Conservation (phyloP, 2,888 invertebrate species). For the Spatulosminthurus flaviceps region DNA sequence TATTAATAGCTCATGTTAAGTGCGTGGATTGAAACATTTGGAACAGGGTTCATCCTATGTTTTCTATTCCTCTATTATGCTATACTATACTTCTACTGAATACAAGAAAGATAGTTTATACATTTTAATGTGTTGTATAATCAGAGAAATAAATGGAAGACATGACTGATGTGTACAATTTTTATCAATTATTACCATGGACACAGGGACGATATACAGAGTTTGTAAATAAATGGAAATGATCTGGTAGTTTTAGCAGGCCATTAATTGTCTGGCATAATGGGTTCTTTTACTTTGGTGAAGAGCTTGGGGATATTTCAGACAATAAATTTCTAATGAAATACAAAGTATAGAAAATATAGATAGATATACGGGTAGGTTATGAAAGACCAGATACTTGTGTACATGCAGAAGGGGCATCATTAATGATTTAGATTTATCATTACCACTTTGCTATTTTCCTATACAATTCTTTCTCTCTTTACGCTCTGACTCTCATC, state of each 20-base stretch:
- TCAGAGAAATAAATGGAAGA: neutral
- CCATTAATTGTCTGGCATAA: conserved; percentile 22
- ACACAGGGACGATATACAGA: neutral
- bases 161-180: neutral
- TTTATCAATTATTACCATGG: neutral
- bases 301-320: neutral
- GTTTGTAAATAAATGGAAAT: neutral
- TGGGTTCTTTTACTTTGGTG: neutral
- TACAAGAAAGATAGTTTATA: no score
- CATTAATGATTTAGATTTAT: neutral
- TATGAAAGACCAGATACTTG: neutral
- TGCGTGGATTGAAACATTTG: conserved; percentile 9
- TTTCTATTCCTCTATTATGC: neutral
- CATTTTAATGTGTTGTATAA: neutral
- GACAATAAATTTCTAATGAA: conserved; percentile 14
- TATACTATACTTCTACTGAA: no score
- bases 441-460: neutral
- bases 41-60: neutral
- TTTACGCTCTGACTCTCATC: neutral
- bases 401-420: neutral
- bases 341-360: neutral
- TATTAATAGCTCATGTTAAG: neutral
- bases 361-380: neutral
- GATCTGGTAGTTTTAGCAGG: neutral
- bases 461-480: neutral